phyloP scores from a whole-genome alignment of 2,797 vertebrate genomes.

The Gallinago stenura region DNA sequence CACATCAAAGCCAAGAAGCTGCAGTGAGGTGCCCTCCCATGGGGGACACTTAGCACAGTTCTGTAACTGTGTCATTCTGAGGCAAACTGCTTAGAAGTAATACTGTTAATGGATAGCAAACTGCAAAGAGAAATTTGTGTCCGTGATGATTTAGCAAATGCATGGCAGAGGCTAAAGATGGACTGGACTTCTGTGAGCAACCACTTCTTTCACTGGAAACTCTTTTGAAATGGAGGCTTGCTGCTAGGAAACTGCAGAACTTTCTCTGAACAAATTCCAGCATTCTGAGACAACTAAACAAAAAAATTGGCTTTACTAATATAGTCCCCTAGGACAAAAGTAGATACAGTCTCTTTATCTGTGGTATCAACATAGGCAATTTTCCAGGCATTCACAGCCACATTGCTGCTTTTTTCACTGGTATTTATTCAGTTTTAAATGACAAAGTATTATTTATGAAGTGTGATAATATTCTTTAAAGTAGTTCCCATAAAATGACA shows the following conservation, averaged over 20 bases:
- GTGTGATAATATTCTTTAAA: background rate
- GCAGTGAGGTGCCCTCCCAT: rapidly evolving
- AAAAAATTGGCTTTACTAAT: background rate
- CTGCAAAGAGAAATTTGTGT: background rate
- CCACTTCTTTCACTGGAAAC: background rate
- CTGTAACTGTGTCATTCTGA: background rate
- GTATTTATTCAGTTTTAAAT: background rate
- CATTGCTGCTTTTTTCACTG: background rate
- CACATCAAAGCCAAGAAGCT: rapidly evolving
- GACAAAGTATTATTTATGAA: background rate
- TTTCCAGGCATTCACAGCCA: background rate
- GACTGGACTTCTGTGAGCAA: background rate
- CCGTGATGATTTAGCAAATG: background rate
- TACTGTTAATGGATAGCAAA: background rate
- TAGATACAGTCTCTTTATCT: background rate
- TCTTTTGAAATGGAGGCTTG: background rate
- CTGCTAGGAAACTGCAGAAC: background rate
- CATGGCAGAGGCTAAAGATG: background rate
- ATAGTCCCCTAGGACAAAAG: background rate
- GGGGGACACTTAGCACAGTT: rapidly evolving
- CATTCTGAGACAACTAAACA: background rate
- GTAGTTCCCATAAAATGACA: background rate
- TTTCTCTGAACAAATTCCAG: background rate
- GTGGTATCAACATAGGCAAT: background rate
- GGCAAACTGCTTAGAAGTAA: background rate